These are phyloP conservation scores for human DNA, from an alignment of 2,113 vertebrate species.

Conservation along the genomic window DNA sequence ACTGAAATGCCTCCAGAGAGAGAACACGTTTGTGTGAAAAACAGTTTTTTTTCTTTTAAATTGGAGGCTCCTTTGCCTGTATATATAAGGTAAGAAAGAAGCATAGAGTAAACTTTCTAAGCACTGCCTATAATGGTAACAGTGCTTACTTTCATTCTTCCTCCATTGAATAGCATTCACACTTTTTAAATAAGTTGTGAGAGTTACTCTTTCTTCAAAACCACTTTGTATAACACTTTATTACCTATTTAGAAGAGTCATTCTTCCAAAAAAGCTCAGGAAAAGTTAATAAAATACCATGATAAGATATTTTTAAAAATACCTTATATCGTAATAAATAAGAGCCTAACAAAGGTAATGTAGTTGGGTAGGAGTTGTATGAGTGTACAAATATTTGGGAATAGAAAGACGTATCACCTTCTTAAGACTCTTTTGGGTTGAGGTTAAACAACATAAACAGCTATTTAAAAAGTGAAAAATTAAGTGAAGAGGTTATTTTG, in stretches of 20 bases:
- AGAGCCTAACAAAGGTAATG: not conserved
- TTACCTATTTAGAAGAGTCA: not conserved
- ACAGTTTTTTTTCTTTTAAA: constrained; percentile 82
- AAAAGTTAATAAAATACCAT: not conserved
- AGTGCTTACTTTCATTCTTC: not conserved
- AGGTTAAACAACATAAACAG: not conserved
- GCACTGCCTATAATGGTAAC: rapidly evolving
- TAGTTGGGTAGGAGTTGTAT: not conserved
- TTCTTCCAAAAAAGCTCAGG: not conserved
- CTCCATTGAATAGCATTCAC: not conserved
- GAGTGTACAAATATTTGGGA: constrained; percentile 27
- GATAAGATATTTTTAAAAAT: not conserved
- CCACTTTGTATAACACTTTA: not conserved
- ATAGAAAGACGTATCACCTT: not conserved
- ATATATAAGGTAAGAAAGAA: constrained; percentile 83
- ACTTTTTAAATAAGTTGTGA: not conserved
- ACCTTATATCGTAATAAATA: not conserved
- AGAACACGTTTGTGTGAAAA: constrained; percentile 90
- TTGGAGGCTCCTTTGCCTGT: constrained; percentile 79
- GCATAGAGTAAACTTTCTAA: constrained; percentile 30
- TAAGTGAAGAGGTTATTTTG: not conserved
- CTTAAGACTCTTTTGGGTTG: not conserved
- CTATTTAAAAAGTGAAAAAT: not conserved
- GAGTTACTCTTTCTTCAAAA: not conserved
- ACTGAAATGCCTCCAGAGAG: constrained; percentile 85